phyloP scores from a whole-genome alignment of 1,140 invertebrate species.

The Ptiloglossa arizonensis region DNA sequence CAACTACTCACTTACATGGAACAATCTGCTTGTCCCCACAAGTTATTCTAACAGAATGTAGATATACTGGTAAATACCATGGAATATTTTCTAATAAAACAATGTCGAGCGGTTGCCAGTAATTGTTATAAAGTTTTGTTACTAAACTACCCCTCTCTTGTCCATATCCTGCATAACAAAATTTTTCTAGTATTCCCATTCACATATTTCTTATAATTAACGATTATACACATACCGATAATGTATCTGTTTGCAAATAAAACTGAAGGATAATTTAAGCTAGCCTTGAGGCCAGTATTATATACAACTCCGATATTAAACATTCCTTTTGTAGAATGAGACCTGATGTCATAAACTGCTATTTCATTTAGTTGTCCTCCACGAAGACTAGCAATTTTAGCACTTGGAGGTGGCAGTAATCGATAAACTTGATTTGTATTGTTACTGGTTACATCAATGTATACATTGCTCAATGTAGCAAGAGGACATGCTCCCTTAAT shows the following conservation, averaged over 20 bases:
- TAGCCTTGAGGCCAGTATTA: conserved; percentile 76
- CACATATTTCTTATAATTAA: neutral
- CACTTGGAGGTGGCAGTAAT: conserved; percentile 83
- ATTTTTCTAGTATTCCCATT: neutral
- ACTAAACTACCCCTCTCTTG: conserved; percentile 94
- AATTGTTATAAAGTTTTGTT: conserved; percentile 90
- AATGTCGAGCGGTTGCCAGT: conserved; percentile 87
- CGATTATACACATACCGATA: conserved; percentile 82
- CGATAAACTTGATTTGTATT: conserved; percentile 82
- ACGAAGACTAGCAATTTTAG: conserved; percentile 83
- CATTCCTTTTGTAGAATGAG: conserved; percentile 80
- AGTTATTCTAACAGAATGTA: conserved; percentile 91
- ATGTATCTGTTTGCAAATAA: conserved; percentile 92
- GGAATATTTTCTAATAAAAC: conserved; percentile 92
- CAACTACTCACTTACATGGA: conserved; percentile 82
- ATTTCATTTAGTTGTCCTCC: conserved; percentile 86
- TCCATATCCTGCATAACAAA: conserved; percentile 83
- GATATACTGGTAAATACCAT: conserved; percentile 96
- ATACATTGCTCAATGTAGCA: conserved; percentile 89
- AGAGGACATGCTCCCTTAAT: conserved; percentile 90
- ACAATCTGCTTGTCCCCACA: conserved; percentile 83
- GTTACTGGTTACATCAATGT: conserved; percentile 90
- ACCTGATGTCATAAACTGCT: conserved; percentile 87
- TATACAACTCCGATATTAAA: conserved; percentile 87
- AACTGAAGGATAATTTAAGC: conserved; percentile 85